phyloP scores from a whole-genome alignment of 2,113 vertebrate genomes.

The Engystomops pustulosus region DNA sequence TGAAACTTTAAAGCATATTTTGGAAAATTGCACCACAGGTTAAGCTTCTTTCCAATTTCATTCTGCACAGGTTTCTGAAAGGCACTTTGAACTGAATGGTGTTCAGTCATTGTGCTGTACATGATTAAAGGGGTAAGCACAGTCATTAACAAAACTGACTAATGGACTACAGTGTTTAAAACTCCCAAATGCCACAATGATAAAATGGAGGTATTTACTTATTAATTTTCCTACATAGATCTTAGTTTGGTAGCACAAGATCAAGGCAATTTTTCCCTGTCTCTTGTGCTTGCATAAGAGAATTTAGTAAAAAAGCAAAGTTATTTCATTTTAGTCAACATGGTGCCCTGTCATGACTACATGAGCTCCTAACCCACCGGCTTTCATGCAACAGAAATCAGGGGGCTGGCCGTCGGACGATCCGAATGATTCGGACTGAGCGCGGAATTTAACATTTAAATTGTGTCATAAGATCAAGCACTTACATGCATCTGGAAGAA shows the following conservation, averaged over 20 bases:
- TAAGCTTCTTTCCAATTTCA: conserved; percentile 62
- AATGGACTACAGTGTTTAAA: conserved; percentile 71
- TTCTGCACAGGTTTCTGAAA: conserved; percentile 71
- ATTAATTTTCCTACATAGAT: conserved; percentile 76
- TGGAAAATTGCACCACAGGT: conserved; percentile 37
- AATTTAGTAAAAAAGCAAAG: conserved; percentile 31
- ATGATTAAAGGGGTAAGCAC: conserved; percentile 76
- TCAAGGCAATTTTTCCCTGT: conserved; percentile 64
- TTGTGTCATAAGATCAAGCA: too few species aligned
- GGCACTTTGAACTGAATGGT: conserved; percentile 77
- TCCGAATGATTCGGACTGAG: too few species aligned
- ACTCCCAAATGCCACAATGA: conserved; percentile 75
- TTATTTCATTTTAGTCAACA: background rate
- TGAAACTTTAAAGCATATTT: conserved; percentile 35
- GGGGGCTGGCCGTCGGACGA: too few species aligned
- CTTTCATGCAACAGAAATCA: too few species aligned
- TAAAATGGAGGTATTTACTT: conserved; percentile 76
- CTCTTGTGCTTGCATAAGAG: conserved; percentile 49
- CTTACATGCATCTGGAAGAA: too few species aligned
- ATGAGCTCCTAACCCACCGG: too few species aligned
- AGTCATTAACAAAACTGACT: conserved; percentile 79
- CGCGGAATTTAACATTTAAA: too few species aligned
- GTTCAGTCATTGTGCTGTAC: conserved; percentile 67
- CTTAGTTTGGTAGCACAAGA: conserved; percentile 66
- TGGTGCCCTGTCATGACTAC: background rate